Evolutionary conservation across 2,888 invertebrate species (phyloP), one percentile per base, ranked within the genome.

Genomic region (Tinea pellionella): DNA sequence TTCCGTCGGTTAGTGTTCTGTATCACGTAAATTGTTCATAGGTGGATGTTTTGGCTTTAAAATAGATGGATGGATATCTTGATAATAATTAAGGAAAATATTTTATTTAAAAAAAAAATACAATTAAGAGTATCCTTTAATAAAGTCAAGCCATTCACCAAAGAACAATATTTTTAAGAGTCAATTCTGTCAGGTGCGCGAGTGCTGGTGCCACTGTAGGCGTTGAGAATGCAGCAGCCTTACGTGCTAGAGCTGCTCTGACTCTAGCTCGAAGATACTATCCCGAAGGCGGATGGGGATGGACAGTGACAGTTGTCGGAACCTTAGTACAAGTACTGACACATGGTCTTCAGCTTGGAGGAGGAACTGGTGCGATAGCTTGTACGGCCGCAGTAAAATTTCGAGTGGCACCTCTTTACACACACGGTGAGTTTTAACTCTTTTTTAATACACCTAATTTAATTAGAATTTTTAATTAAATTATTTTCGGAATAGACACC

Each of bases 251-350:
- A 51, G 91, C 92, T 0, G 88, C 91, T 9, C 84, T 91, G 59
- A 89, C 92, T 55, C 86, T 93, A 55, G 91, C 91, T 61, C 88
- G 92, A 32, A 92, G 95, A 67, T 94, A 95, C 81, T 95, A 95
- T 77, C 94, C 95, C 2, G 95, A 95, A 82, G 94, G 94, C 2
- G 94, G 94, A 12, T 95, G 95, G 95, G 95, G 95, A 13, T 95
- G 94, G 93, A 90, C 94, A 59, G 90, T 95, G 62, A 90, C 93
- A 57, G 89, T 90, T 60, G 93, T 93, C 64, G 92, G 92, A 19
- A 89, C 93, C 24, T 78, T 93, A 61, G 92, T 93, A 18, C 93
- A 95, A 73, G 80, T 93, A 59, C 80, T 95, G 59, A 90, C 92
- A 58, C 92, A 94, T 68, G 95, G 95, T 7, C 79, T 94, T 60